phyloP scores from a whole-genome alignment of 2,888 invertebrate genomes.

The Orgyia antiqua region DNA sequence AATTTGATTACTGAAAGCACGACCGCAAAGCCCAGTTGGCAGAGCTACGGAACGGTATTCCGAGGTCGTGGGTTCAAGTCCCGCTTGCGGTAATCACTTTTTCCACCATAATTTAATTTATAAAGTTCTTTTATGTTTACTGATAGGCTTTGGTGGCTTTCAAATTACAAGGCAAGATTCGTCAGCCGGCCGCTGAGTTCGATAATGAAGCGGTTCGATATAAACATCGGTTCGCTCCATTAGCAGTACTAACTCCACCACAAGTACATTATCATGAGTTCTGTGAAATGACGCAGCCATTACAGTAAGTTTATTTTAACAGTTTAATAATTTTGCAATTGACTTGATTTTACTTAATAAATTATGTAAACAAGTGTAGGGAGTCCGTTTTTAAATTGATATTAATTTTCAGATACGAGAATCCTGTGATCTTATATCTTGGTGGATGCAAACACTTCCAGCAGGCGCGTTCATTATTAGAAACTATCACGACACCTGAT shows the following conservation, averaged over 20 bases:
- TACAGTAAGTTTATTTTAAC: constrained; percentile 63
- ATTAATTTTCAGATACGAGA: constrained; percentile 51
- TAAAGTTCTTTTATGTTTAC: background rate
- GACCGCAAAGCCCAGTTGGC: too few species aligned
- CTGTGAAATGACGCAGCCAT: constrained; percentile 87
- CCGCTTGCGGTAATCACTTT: too few species aligned
- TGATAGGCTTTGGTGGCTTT: constrained; percentile 91
- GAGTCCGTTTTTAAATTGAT: background rate
- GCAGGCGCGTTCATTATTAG: constrained; percentile 91
- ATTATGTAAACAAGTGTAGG: too few species aligned
- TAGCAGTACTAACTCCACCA: constrained; percentile 91
- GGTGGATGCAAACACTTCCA: constrained; percentile 95
- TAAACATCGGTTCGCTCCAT: constrained; percentile 95
- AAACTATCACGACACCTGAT: constrained; percentile 88
- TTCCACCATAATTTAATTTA: background rate
- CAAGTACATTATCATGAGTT: constrained; percentile 94
- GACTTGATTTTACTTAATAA: too few species aligned
- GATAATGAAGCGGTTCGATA: constrained; percentile 96
- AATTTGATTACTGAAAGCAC: too few species aligned
- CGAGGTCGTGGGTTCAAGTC: too few species aligned
- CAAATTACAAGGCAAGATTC: constrained; percentile 90
- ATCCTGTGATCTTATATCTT: constrained; percentile 83
- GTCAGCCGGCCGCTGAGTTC: constrained; percentile 91
- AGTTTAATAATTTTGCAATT: too few species aligned
- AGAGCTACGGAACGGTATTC: too few species aligned